A percentile compares a stretch with the other conserved stretches of the same genome.
These are phyloP conservation scores for Physeter macrocephalus DNA, from an alignment of 2,113 vertebrate species.

Conservation along the genomic window DNA sequence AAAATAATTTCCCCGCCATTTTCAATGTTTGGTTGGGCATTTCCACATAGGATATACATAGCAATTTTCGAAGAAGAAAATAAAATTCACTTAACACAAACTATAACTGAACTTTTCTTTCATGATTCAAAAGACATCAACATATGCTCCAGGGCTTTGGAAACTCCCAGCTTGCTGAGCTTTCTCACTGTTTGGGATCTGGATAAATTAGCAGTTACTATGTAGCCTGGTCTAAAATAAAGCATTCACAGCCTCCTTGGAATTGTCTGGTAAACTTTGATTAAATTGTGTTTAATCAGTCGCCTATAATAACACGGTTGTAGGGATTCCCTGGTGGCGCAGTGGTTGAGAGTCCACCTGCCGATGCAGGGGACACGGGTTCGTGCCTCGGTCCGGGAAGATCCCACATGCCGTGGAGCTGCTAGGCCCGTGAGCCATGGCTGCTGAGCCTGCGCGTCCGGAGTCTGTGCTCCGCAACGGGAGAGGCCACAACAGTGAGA, in stretches of 20 bases:
- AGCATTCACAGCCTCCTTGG: not conserved
- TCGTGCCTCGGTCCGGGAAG: no score
- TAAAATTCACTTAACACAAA: not conserved
- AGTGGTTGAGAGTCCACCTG: no score
- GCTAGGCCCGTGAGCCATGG: no score
- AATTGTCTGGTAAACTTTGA: not conserved
- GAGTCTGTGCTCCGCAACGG: no score
- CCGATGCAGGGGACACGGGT: no score
- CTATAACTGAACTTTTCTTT: not conserved
- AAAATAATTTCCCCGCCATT: not conserved
- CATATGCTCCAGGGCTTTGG: not conserved
- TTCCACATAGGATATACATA: not conserved
- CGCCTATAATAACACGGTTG: not conserved
- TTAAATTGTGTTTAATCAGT: not conserved
- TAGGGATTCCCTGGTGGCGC: no score
- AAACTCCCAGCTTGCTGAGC: not conserved
- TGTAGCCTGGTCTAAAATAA: not conserved
- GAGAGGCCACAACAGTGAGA: no score
- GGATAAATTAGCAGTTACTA: not conserved
- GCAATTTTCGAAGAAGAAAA: slow-evolving; percentile 12
- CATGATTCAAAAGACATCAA: not conserved
- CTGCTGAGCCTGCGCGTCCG: no score
- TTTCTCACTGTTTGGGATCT: not conserved
- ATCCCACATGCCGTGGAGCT: no score
- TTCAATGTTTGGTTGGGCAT: not conserved